phyloP scores from a whole-genome alignment of 2,797 vertebrate genomes.

The Acrossocheilus wenchowensis region DNA sequence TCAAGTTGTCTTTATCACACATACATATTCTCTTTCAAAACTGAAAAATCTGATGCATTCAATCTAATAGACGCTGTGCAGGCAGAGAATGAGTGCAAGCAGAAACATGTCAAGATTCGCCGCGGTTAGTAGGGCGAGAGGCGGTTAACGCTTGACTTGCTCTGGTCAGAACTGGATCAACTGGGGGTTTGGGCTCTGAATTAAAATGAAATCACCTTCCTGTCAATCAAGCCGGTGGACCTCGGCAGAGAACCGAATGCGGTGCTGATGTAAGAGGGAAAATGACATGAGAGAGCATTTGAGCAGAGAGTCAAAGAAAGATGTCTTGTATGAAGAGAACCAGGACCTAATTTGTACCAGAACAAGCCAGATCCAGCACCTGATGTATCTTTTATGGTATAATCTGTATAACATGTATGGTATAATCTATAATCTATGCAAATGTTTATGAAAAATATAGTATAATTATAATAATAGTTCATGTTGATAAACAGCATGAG shows the following conservation, averaged over 20 bases:
- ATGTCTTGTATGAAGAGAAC: background rate
- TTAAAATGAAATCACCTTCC: constrained; percentile 33
- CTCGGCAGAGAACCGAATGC: background rate
- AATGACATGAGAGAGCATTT: constrained; percentile 25
- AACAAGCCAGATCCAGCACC: background rate
- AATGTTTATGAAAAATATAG: background rate
- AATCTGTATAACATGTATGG: no score
- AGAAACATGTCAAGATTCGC: background rate
- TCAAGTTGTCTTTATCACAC: constrained; percentile 7
- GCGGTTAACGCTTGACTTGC: constrained; percentile 18
- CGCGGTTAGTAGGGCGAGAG: background rate
- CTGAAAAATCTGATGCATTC: background rate
- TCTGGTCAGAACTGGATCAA: constrained; percentile 36
- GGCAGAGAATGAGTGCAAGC: background rate
- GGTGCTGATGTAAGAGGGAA: background rate
- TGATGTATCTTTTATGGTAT: background rate
- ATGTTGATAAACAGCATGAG: background rate
- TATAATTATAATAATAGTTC: background rate
- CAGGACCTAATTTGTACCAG: background rate
- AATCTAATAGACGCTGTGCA: background rate
- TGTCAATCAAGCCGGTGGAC: constrained; percentile 38
- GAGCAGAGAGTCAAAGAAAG: background rate
- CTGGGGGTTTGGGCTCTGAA: constrained; percentile 22
- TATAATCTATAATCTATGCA: background rate
- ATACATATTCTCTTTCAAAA: constrained; percentile 7